A percentile compares a stretch with the other conserved stretches of the same genome.
These are phyloP conservation scores for Platycercus adscitus DNA, from an alignment of 2,113 vertebrate species.

Conservation along the genomic window DNA sequence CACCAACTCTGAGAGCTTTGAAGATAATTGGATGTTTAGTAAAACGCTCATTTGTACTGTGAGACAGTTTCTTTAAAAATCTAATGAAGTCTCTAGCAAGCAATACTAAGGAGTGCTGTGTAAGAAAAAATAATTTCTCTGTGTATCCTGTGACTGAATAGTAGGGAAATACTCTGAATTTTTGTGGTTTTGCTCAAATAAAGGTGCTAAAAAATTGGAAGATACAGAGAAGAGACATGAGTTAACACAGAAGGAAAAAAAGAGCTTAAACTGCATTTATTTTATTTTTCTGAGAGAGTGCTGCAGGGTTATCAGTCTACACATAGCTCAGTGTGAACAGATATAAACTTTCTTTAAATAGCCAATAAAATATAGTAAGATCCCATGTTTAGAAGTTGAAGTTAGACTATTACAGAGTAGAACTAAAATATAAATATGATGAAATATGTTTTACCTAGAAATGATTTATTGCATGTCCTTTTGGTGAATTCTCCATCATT, in stretches of 20 bases:
- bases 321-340: neutral
- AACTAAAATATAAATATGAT: neutral
- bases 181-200: neutral
- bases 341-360: neutral
- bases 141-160: neutral
- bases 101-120: neutral
- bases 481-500: neutral
- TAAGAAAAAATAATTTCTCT: neutral
- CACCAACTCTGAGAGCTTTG: neutral
- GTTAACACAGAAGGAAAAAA: neutral
- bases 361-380: neutral
- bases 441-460: neutral
- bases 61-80: neutral
- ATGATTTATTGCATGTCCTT: neutral
- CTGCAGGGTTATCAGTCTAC: neutral
- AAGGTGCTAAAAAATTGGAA: neutral
- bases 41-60: neutral
- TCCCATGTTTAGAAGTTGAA: neutral
- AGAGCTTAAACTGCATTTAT: accelerated
- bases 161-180: neutral
- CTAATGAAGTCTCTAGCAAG: accelerated
- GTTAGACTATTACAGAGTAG: neutral
- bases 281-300: neutral
- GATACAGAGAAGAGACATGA: neutral
- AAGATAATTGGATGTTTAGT: neutral